Evolutionary conservation across 2,797 vertebrate genomes (phyloP).

Genomic region (Rhodeus uyekii): DNA sequence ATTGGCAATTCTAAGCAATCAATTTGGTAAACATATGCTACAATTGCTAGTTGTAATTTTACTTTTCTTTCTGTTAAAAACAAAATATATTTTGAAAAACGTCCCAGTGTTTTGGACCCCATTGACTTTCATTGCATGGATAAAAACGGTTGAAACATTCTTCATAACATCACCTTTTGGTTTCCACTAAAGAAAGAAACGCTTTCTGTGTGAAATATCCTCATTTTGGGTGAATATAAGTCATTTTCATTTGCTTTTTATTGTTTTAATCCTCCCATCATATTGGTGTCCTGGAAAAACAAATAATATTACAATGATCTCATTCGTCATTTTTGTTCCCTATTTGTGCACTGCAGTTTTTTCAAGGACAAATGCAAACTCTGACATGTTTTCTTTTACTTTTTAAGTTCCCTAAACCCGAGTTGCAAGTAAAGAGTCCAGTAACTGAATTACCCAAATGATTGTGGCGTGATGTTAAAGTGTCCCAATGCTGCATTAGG

Average conservation of each 20-base stretch:
- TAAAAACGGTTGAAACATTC: not conserved
- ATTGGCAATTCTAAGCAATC: not conserved
- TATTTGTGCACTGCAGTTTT: not conserved
- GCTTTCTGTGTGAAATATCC: not conserved
- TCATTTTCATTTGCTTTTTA: not conserved
- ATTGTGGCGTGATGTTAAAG: slow-evolving; percentile 53
- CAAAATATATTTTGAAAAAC: not conserved
- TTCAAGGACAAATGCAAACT: not conserved
- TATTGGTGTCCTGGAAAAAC: not conserved
- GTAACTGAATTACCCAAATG: slow-evolving; percentile 61
- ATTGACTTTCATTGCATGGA: not conserved
- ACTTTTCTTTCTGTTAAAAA: not conserved
- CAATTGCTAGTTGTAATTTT: not conserved
- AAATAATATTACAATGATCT: not conserved
- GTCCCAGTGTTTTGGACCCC: not conserved
- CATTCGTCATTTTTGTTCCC: not conserved
- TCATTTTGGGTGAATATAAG: too few species aligned
- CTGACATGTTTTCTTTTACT: slow-evolving; percentile 1
- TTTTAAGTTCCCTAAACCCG: not conserved
- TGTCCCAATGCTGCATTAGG: slow-evolving; percentile 16
- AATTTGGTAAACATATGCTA: not conserved
- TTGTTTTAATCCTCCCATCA: not conserved
- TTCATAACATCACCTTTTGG: not conserved
- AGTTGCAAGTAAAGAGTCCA: slow-evolving; percentile 43
- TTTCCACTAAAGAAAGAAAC: not conserved